Percentiles rank a stretch among this genome's conserved stretches.
These are phyloP conservation scores for Dufourea novaeangliae DNA, from an alignment of 1,140 invertebrate species.

Conservation along the genomic window DNA sequence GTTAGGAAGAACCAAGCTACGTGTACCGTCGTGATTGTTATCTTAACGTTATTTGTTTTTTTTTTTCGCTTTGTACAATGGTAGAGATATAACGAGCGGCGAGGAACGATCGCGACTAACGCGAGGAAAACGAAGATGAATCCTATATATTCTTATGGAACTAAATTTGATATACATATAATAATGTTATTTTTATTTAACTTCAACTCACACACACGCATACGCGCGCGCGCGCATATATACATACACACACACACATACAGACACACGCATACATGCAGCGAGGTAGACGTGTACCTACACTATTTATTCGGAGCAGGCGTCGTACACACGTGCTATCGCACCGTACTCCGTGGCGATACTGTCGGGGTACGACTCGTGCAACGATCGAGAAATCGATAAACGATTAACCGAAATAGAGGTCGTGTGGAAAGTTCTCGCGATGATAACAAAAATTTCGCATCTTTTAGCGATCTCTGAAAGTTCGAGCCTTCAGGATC, in stretches of 20 bases:
- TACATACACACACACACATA: conserved; percentile 29
- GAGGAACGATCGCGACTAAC: conserved; percentile 44
- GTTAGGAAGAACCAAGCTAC: conserved; percentile 27
- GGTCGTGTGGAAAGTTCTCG: background rate
- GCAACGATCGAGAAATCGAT: conserved; percentile 4
- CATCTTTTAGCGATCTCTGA: background rate
- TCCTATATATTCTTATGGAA: conserved; percentile 70
- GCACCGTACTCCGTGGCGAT: conserved; percentile 3
- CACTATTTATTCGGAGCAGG: background rate
- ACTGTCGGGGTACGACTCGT: conserved; percentile 1
- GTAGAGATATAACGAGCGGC: conserved; percentile 50
- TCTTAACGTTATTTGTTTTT: conserved; percentile 69
- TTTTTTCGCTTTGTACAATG: conserved; percentile 72
- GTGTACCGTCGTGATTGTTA: conserved; percentile 65
- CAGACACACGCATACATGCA: conserved; percentile 25
- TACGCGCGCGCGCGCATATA: conserved; percentile 32
- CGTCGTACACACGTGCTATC: background rate
- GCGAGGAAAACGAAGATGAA: conserved; percentile 49
- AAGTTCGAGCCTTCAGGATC: too few species aligned
- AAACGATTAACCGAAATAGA: conserved; percentile 1
- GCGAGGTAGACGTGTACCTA: conserved; percentile 26
- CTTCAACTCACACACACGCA: conserved; percentile 45
- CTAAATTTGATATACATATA: conserved; percentile 71
- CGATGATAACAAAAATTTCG: background rate
- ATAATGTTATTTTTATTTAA: conserved; percentile 75